Evolutionary conservation across 2,888 invertebrate genomes (phyloP).

Genomic region (Ceramica pisi): DNA sequence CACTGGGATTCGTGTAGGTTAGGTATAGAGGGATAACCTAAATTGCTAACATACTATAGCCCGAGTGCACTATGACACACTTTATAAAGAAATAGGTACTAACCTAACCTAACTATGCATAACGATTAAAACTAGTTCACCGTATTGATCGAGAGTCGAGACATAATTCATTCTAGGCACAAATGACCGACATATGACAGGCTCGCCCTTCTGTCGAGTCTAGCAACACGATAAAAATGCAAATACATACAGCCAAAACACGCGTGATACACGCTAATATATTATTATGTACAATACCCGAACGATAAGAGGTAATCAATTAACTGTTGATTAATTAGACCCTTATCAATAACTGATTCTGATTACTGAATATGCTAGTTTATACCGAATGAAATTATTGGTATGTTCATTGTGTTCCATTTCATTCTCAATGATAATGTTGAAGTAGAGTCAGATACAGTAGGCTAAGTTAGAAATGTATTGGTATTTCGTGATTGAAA

Average conservation of each 20-base stretch:
- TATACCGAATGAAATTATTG: conserved; percentile 59
- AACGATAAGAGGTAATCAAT: conserved; percentile 71
- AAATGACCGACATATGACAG: conserved; percentile 38
- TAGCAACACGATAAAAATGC: conserved; percentile 40
- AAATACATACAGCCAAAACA: conserved; percentile 37
- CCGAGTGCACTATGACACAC: conserved; percentile 25
- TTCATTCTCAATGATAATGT: conserved; percentile 46
- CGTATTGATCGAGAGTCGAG: conserved; percentile 48
- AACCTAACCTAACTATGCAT: conserved; percentile 26
- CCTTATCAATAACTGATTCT: conserved; percentile 67
- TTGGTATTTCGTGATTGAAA: conserved; percentile 39
- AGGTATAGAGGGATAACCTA: neutral
- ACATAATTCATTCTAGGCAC: conserved; percentile 35
- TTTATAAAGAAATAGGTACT: conserved; percentile 51
- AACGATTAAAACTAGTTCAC: conserved; percentile 40
- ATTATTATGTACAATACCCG: conserved; percentile 30
- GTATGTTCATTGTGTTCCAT: conserved; percentile 45
- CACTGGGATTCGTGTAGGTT: neutral
- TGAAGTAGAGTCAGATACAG: conserved; percentile 17
- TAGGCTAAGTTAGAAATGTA: conserved; percentile 32
- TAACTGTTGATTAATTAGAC: conserved; percentile 74
- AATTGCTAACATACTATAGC: neutral
- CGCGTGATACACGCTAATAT: conserved; percentile 13
- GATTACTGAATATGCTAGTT: conserved; percentile 41
- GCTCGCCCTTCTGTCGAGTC: conserved; percentile 22